These are phyloP conservation scores for Orchesella flavescens DNA, from an alignment of 2,888 invertebrate species.

Conservation along the genomic window DNA sequence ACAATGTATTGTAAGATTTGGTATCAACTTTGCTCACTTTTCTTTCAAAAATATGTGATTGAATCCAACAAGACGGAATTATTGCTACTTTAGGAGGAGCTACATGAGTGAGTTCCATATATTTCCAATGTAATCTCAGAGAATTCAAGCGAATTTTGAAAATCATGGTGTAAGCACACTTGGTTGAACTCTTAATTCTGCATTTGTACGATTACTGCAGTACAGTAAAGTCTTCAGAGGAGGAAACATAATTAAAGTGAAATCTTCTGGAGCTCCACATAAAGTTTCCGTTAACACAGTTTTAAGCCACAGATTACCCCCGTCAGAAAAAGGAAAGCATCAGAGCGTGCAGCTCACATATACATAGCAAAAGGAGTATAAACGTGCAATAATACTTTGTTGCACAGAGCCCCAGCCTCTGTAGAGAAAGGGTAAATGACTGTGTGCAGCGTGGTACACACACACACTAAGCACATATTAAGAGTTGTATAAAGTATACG, in stretches of 20 bases:
- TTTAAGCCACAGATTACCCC: constrained; percentile 64
- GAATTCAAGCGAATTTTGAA: not conserved
- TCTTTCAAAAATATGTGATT: too few relatives aligned
- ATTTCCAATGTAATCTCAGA: not conserved
- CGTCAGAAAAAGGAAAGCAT: constrained; percentile 58
- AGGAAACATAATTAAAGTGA: constrained; percentile 59
- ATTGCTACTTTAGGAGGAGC: not conserved
- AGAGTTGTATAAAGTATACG: not conserved
- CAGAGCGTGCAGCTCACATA: constrained; percentile 59
- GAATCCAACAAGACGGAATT: not conserved
- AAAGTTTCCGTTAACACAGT: constrained; percentile 64
- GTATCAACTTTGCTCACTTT: too few relatives aligned
- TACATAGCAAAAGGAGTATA: constrained; percentile 53
- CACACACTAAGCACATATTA: not conserved
- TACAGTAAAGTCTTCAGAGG: constrained; percentile 23
- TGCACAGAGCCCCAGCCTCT: not conserved
- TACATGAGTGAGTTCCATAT: too few relatives aligned
- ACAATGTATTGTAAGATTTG: too few relatives aligned
- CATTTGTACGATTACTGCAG: not conserved
- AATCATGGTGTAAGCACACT: constrained; percentile 32
- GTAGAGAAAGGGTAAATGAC: not conserved
- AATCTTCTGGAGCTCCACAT: constrained; percentile 57
- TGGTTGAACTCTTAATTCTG: not conserved
- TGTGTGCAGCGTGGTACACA: not conserved
- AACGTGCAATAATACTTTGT: constrained; percentile 58